Evolutionary conservation across 1,140 invertebrate species (phyloP), one percentile per base, ranked within the genome.

Genomic region (Sinella curviseta): DNA sequence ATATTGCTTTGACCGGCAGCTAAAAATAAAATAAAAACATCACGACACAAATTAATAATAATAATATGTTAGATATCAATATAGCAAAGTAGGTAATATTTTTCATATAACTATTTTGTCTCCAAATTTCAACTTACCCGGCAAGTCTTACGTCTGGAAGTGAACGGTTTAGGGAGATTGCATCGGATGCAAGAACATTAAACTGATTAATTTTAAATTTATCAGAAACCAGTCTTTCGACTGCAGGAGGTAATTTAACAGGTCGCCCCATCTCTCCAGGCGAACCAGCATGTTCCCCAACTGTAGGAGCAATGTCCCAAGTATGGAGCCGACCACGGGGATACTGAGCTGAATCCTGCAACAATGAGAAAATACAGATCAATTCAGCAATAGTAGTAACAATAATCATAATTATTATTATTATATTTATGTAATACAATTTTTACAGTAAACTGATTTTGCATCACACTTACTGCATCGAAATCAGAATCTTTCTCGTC

Each of bases 151-250:
- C 95, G 89, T 99, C 98, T 26, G 94, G 93, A 20, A 99, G 89
- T 8, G 95, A 96, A 84, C 98, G 90, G 89, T 99, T 99, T 39
- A 99, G 87, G 39, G 97, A 96, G 83, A 99, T 99, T 91, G 95
- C 94, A 88, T 99, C 97, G 87, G 96, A 98, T 67, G 97, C 97
- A 86, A 99, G 88, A 81, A 99, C 89, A 89, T 99, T 99, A 88
- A 99, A 99, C 88, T 99, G 97, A 89, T 99, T 98, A 81, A 97
- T 90, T 87, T 97, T 97, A 87, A 99, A 99, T 86, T 96, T 95
- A 84, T 98, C 95, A 88, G 97, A 93, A 90, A 97, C 95, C 35
- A 95, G 87, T 67, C 91, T 91, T 85, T 98, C 94, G 86, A 94
- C 91, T 28, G 95, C 92, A 1, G 92, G 88, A 33, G 95, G 92